Evolutionary conservation across 2,888 invertebrate species (phyloP), one percentile per base, ranked within the genome.

Genomic region (Allacma fusca): DNA sequence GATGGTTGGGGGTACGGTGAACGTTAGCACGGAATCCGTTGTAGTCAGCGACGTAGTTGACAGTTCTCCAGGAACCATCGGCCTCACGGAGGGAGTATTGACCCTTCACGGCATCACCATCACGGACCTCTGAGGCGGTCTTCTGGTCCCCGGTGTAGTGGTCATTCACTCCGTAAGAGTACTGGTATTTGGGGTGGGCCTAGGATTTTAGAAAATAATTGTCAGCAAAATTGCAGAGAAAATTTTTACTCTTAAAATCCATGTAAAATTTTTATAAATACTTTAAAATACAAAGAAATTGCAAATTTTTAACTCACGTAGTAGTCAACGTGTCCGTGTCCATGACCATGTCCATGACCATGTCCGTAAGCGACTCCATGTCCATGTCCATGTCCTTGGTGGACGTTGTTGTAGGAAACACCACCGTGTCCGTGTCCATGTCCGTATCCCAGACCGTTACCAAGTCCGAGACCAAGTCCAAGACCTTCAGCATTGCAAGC

Each of bases 81-180:
- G 78, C 68, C 68, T 78, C 78, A 19, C 28, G 68, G 28, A 78
- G 74, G 40, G 78, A 78, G 57, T 78, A 78, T 57, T 74, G 69
- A 50, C 78, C 78, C 28, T 78, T 73, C 24, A 78, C 78, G 21
- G 29, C 57, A 13, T 78, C 74, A 40, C 78, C 78, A 50, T 78
- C 78, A 59, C 78, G 68, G 21, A 9, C 13, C 40, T 78, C 78
- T 9, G 57, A 68, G 43, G 78, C 78, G 12, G 75, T 65, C 34
- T 79, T 82, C 16, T 71, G 34, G 59, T 83, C 83, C 62, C 82
- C 82, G 44, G 82, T 81, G 71, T 82, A 78, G 44, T 81, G 81
- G 57, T 83, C 83, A 26, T 82, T 81, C 5, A 81, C 81, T 57
- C 80, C 82, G 26, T 81, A 82, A 16, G 72, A 59, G 67, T 73